phyloP scores from a whole-genome alignment of 2,113 vertebrate genomes.

The Hippolais icterina region DNA sequence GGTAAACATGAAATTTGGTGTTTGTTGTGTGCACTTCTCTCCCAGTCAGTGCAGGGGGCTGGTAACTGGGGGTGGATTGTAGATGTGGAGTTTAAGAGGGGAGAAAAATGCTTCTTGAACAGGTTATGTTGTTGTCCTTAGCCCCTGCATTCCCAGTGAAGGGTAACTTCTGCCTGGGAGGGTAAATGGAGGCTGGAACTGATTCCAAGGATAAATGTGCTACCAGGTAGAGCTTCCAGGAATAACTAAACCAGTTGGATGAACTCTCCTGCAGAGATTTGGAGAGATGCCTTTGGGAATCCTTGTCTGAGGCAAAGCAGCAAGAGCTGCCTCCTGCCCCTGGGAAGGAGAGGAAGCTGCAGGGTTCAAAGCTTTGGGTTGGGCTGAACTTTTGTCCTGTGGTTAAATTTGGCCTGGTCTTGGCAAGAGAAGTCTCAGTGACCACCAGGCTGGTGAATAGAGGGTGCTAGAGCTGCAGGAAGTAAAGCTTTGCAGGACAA shows the following conservation, averaged over 20 bases:
- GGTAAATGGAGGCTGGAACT: background rate
- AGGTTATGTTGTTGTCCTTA: background rate
- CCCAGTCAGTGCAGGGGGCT: background rate
- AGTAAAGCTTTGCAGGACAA: background rate
- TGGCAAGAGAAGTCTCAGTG: background rate
- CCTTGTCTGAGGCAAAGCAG: background rate
- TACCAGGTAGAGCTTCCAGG: background rate
- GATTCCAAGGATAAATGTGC: background rate
- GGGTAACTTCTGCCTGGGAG: background rate
- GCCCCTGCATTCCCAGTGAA: background rate
- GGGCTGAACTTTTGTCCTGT: background rate
- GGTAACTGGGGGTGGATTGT: fast-evolving
- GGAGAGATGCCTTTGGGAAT: background rate
- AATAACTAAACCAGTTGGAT: background rate
- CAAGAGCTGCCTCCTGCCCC: background rate
- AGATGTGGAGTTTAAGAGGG: background rate
- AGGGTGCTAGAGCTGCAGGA: background rate
- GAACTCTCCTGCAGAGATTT: background rate
- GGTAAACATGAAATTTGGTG: constrained; percentile 72
- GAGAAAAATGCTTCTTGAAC: background rate
- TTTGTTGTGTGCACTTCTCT: background rate
- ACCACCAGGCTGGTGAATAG: background rate
- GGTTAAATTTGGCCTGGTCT: background rate
- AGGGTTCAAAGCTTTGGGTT: background rate
- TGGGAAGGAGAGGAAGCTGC: background rate